Evolutionary conservation across 2,888 invertebrate genomes (phyloP), one percentile per base, ranked within the genome.

Genomic region (Eupeodes luniger): DNA sequence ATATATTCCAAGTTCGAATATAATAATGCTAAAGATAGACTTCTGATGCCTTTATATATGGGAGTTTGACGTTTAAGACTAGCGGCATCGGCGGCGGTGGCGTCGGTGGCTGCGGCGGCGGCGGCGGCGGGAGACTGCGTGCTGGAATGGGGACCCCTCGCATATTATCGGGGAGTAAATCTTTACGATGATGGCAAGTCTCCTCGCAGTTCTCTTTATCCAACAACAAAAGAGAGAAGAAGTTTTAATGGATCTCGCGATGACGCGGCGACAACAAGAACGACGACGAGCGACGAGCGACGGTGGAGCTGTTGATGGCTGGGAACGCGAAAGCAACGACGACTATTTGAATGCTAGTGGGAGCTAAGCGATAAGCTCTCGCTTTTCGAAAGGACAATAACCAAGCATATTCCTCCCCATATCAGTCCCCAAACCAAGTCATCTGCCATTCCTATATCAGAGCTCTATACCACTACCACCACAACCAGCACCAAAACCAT

Each of bases 191-290:
- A 79, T 59, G 69, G 51, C 72, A 62, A 57, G 59, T 61, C 70
- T 75, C 62, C 55, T 44, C 55, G 40, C 40, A 40, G 14, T 19
- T 47, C 84, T 76, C 57, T 49, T 40, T 44, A 40, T 19, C 19
- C 19, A 27, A 44, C 14, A 16, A 5, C 4, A 51, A 44, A 12
- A 40, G 40, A 62, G 57, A 72, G 69, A 55, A 80, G 77, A 81
- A 88, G 67, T 85, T 88, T 88, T 88, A 88, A 88, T 88, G 85
- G 88, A 85, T 85, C 77, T 81, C 78, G 16, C 67, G 77, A 51
- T 77, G 57, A 19, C 76, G 62, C 10, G 16, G 16, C 40, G 40
- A 1, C 40, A 4, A 6, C 6, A n/a, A n/a, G 2, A 27, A 27
- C 27, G 19, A 19, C n/a, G 36, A 61, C n/a, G 61, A 36, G 4